These are phyloP conservation scores for Chrysina gloriosa DNA, from an alignment of 2,888 invertebrate genomes.

Conservation along the genomic window DNA sequence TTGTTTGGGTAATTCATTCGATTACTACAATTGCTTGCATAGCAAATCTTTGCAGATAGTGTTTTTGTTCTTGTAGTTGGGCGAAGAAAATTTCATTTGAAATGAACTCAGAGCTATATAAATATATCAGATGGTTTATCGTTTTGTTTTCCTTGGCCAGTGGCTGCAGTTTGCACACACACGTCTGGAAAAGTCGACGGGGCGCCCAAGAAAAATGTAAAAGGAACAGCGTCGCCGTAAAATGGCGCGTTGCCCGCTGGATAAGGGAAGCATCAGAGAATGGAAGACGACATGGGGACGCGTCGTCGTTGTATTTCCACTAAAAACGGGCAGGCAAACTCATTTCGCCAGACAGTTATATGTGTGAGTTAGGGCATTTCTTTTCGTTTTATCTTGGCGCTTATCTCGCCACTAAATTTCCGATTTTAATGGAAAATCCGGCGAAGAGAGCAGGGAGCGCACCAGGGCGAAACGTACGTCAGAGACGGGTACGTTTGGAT, in stretches of 20 bases:
- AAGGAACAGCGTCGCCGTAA: slow-evolving; percentile 55
- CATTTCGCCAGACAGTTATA: slow-evolving; percentile 64
- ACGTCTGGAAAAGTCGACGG: slow-evolving; percentile 47
- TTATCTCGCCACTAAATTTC: slow-evolving; percentile 71
- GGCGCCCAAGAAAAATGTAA: slow-evolving; percentile 58
- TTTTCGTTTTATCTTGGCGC: slow-evolving; percentile 65
- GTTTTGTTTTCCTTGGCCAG: slow-evolving; percentile 64
- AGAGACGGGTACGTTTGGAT: slow-evolving; percentile 17
- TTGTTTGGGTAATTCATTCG: not conserved
- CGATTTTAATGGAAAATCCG: slow-evolving; percentile 70
- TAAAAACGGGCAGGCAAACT: slow-evolving; percentile 61
- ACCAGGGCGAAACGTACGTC: slow-evolving; percentile 11
- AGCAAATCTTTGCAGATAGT: not conserved
- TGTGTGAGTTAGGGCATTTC: slow-evolving; percentile 64
- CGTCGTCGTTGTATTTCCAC: slow-evolving; percentile 37
- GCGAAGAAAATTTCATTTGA: slow-evolving; percentile 20
- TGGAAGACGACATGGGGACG: slow-evolving; percentile 25
- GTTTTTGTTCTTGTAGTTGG: not conserved
- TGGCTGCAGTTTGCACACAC: slow-evolving; percentile 57
- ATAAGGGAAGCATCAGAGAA: slow-evolving; percentile 16
- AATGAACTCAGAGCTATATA: slow-evolving; percentile 62
- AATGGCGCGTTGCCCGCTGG: slow-evolving; percentile 50
- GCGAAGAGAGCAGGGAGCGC: slow-evolving; percentile 47
- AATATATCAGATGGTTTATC: slow-evolving; percentile 63
- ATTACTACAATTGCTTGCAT: not conserved